These are phyloP conservation scores for Chrysaora quinquecirrha DNA, from an alignment of 30 jellyfish, hydroid and myxozoan genomes.

Conservation along the genomic window DNA sequence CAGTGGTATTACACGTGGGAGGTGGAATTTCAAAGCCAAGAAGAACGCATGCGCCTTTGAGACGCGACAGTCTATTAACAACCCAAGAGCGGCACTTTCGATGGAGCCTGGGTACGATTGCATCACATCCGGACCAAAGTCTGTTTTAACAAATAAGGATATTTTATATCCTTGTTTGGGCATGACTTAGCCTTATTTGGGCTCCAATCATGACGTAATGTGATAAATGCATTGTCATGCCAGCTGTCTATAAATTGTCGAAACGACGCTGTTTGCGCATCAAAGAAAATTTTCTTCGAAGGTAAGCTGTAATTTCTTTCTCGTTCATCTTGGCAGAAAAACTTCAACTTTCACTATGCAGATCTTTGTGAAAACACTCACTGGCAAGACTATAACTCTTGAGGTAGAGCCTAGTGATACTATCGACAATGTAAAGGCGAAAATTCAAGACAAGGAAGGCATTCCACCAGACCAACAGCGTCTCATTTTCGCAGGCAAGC, in stretches of 20 bases:
- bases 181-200: neutral
- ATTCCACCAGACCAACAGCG: slow-evolving; percentile 98
- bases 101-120: no score
- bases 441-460: slow-evolving; percentile 94
- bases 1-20: no score
- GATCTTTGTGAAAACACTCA: slow-evolving; percentile 90
- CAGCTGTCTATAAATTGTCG: neutral
- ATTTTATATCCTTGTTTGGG: neutral
- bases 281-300: neutral
- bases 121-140: no score
- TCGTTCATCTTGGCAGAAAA: slow-evolving; percentile 26
- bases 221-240: neutral
- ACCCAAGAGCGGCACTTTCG: no score
- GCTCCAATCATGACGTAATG: neutral
- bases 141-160: no score
- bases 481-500: slow-evolving; percentile 91
- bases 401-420: slow-evolving; percentile 93
- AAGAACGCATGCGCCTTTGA: no score
- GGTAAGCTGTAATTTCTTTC: neutral
- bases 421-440: slow-evolving; percentile 80
- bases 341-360: no score
- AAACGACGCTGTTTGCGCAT: neutral
- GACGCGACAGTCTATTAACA: no score
- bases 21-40: no score
- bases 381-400: slow-evolving; percentile 92